Conservation (phyloP, 2,888 invertebrate species). For the Agrotis ipsilon region DNA sequence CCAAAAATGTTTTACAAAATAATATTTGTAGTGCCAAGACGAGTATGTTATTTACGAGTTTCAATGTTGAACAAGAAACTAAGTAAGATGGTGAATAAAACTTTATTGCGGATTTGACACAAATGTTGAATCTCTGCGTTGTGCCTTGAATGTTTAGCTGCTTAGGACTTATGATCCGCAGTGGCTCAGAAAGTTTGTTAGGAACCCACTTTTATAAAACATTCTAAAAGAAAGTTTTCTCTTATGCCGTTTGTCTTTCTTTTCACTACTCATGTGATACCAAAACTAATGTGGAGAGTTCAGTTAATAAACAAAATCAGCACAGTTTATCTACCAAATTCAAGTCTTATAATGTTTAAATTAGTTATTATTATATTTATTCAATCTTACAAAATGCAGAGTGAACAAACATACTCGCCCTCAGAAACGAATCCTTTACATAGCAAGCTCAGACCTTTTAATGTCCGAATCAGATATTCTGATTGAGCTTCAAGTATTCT, state of each 20-base stretch:
- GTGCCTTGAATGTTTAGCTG: conserved; percentile 10
- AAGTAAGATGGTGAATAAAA: conserved; percentile 54
- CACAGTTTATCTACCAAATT: background rate
- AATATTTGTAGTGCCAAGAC: conserved; percentile 61
- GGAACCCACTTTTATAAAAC: background rate
- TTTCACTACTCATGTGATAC: no score
- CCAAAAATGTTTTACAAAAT: conserved; percentile 49
- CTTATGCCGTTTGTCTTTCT: no score
- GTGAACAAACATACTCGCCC: background rate
- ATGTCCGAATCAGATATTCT: conserved; percentile 61
- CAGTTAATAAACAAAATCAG: background rate
- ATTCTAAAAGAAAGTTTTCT: background rate
- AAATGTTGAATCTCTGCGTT: conserved; percentile 47
- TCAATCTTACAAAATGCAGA: background rate
- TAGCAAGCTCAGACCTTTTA: conserved; percentile 49
- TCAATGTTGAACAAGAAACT: conserved; percentile 41
- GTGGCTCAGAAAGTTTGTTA: conserved; percentile 3
- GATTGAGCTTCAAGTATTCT: conserved; percentile 63
- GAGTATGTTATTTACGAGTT: conserved; percentile 60
- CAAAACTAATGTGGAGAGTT: no score
- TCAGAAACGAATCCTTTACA: conserved; percentile 19
- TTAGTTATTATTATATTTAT: no score
- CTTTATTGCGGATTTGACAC: conserved; percentile 54
- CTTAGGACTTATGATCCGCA: background rate
- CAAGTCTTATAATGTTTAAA: background rate